phyloP scores from a whole-genome alignment of 2,888 invertebrate species.

The Macrophya annulata region DNA sequence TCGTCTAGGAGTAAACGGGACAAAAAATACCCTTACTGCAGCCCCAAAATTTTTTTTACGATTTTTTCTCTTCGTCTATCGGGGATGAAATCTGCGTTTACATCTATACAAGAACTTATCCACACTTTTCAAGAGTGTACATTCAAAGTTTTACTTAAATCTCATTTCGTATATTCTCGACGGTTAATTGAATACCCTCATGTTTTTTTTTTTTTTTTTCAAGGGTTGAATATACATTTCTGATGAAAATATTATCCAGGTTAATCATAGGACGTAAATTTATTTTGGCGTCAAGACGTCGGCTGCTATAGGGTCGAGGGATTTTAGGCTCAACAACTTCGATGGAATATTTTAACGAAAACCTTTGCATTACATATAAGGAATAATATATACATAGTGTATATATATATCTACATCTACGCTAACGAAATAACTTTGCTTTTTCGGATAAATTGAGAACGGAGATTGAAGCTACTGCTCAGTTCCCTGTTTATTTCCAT shows the following conservation, averaged over 20 bases:
- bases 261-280: conserved; percentile 19
- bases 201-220: background rate
- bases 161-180: background rate
- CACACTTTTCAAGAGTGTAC: no score
- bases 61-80: background rate
- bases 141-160: background rate
- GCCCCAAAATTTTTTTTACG: background rate
- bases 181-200: background rate
- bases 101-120: background rate
- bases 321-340: conserved; percentile 15
- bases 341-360: conserved; percentile 27
- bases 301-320: background rate
- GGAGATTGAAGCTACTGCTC: background rate
- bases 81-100: background rate
- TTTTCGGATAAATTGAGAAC: background rate
- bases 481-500: background rate
- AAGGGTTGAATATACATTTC: background rate
- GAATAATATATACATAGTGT: conserved; percentile 8
- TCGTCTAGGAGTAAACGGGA: conserved; percentile 12
- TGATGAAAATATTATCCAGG: background rate
- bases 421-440: background rate
- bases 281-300: conserved; percentile 6
- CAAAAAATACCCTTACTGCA: background rate
- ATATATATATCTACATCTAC: background rate
- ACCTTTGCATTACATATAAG: conserved; percentile 18